phyloP scores from a whole-genome alignment of 2,113 vertebrate species.

The Sporophila hypoxantha region DNA sequence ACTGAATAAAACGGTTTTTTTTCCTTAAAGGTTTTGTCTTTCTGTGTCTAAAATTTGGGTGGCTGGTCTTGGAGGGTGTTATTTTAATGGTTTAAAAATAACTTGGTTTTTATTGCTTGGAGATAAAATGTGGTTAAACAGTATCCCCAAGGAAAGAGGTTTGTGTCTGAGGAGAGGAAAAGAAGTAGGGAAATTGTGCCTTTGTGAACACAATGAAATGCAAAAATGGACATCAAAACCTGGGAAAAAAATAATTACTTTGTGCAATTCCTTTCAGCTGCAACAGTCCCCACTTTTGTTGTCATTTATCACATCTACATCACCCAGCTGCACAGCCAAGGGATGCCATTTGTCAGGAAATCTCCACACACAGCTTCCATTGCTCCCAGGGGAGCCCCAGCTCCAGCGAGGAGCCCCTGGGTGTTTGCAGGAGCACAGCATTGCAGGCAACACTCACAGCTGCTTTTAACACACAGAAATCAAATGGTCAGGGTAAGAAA shows the following conservation, averaged over 20 bases:
- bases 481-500: background rate
- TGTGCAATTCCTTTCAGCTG: background rate
- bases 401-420: rapidly evolving
- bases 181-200: background rate
- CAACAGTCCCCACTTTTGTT: background rate
- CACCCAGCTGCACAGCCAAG: background rate
- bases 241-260: background rate
- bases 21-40: background rate
- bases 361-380: rapidly evolving
- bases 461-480: background rate
- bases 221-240: background rate
- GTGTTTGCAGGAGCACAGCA: background rate
- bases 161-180: background rate
- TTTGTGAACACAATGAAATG: background rate
- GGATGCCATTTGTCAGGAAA: background rate
- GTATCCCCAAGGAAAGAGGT: background rate
- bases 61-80: background rate
- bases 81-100: background rate
- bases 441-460: background rate
- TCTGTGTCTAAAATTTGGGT: background rate
- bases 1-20: background rate
- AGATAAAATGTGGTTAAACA: background rate
- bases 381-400: background rate
- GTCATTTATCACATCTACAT: background rate
- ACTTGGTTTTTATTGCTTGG: background rate